These are phyloP conservation scores for Brotula barbata DNA, from an alignment of 2,797 vertebrate genomes.

Conservation along the genomic window DNA sequence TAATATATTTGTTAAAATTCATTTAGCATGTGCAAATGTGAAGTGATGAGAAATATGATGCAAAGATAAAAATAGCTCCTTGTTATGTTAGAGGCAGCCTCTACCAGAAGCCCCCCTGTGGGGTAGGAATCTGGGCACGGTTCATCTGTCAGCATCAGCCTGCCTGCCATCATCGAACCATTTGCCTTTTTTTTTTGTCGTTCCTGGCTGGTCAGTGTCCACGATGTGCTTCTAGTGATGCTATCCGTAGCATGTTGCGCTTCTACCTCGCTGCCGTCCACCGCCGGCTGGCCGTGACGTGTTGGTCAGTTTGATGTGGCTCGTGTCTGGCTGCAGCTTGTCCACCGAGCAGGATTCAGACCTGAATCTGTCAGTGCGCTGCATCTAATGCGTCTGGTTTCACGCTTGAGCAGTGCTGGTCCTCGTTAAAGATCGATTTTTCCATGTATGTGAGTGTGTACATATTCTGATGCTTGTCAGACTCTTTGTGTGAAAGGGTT, in stretches of 20 bases:
- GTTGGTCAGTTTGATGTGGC: conserved; percentile 11
- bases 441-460: conserved; percentile 7
- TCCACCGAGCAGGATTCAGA: conserved; percentile 30
- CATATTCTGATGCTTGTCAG: not conserved
- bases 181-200: conserved; percentile 41
- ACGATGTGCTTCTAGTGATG: conserved; percentile 42
- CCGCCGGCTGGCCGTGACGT: conserved; percentile 36
- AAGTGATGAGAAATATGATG: too few species aligned
- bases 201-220: conserved; percentile 44
- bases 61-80: too few species aligned
- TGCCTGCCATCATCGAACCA: conserved; percentile 42
- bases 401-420: too few species aligned
- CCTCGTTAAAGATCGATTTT: too few species aligned
- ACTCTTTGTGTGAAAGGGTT: too few species aligned
- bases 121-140: conserved; percentile 33
- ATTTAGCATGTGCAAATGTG: not conserved
- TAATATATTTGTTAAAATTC: not conserved
- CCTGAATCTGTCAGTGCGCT: not conserved
- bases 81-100: conserved; percentile 50
- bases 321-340: not conserved
- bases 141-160: conserved; percentile 23
- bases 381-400: not conserved
- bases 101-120: conserved; percentile 24
- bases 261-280: conserved; percentile 30
- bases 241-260: conserved; percentile 60